Evolutionary conservation across 2,797 vertebrate genomes (phyloP).

Genomic region (Schizopygopsis pylzovi): DNA sequence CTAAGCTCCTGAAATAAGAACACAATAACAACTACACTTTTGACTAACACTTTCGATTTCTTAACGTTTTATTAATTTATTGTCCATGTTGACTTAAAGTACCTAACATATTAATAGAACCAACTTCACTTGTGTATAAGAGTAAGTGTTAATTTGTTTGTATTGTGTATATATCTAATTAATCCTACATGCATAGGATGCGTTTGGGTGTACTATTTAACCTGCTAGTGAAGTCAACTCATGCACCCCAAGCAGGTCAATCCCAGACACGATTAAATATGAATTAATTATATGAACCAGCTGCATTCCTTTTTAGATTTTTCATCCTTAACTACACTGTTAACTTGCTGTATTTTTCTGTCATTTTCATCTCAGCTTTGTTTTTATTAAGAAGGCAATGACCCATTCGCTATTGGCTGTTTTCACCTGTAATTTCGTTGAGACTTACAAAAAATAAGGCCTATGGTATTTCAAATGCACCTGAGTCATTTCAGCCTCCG

Average conservation of each 20-base stretch:
- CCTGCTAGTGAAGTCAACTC: not conserved
- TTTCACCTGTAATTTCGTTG: not conserved
- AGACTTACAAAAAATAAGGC: not conserved
- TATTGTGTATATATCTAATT: not conserved
- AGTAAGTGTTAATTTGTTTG: not conserved
- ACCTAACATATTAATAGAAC: not conserved
- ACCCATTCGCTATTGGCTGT: not conserved
- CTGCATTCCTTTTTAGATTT: not conserved
- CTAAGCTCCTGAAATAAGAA: not conserved
- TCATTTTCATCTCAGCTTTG: not conserved
- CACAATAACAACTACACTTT: no score
- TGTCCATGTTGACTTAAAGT: not conserved
- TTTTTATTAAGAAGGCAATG: not conserved
- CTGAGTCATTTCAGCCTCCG: conserved; percentile 33
- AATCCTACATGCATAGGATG: not conserved
- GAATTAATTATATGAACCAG: not conserved
- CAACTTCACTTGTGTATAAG: not conserved
- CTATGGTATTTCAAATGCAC: conserved; percentile 11
- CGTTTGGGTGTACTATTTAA: not conserved
- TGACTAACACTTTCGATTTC: no score
- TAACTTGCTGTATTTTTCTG: not conserved
- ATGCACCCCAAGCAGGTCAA: not conserved
- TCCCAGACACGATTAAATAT: not conserved
- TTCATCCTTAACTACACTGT: no score
- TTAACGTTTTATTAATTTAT: no score